A percentile compares a stretch with the other conserved stretches of the same genome.
Conservation (phyloP, 2,113 vertebrate species). For the Onychorhynchus coronatus region DNA sequence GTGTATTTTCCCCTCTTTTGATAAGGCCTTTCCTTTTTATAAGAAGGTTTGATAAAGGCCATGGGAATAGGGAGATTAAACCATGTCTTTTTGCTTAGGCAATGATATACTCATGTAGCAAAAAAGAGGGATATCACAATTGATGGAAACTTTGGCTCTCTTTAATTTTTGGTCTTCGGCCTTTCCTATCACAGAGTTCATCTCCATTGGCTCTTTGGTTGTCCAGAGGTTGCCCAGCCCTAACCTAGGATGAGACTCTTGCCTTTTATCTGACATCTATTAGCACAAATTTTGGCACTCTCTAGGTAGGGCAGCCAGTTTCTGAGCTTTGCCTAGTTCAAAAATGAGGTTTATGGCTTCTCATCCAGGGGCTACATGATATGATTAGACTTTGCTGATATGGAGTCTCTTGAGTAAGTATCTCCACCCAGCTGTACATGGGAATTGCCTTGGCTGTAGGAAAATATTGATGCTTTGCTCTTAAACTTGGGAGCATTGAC, state of each 20-base stretch:
- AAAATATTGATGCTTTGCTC: not conserved
- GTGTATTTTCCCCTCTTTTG: not conserved
- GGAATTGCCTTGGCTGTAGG: not conserved
- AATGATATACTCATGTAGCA: not conserved
- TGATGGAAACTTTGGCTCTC: not conserved
- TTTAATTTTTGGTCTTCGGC: not conserved
- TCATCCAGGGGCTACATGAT: not conserved
- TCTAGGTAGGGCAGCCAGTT: not conserved
- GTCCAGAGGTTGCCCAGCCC: not conserved
- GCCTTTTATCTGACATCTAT: not conserved
- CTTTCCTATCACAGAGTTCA: not conserved
- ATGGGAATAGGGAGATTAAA: not conserved
- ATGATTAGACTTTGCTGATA: not conserved
- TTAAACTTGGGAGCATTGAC: not conserved
- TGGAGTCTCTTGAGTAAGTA: not conserved
- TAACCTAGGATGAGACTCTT: not conserved
- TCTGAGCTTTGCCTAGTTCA: not conserved
- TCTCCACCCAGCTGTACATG: not conserved
- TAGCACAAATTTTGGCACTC: rapidly evolving
- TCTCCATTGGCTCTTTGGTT: not conserved
- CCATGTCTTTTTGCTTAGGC: not conserved
- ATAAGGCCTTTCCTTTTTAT: not conserved
- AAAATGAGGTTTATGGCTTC: not conserved
- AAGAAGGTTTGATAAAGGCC: not conserved
- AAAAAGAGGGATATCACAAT: no score